Conservation (phyloP, 1,140 invertebrate species). For the Ylistrum balloti region DNA sequence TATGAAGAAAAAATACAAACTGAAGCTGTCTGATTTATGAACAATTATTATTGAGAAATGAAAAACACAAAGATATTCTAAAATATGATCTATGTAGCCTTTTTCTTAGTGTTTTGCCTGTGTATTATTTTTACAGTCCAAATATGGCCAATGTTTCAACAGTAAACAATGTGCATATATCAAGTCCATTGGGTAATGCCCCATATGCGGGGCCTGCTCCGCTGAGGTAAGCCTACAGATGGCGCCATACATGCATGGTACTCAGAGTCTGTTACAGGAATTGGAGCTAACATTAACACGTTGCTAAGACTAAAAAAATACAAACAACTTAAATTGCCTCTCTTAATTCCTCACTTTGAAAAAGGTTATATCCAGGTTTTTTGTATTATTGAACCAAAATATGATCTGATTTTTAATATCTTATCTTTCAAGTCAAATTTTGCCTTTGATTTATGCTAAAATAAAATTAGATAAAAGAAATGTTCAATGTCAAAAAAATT, state of each 20-base stretch:
- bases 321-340: background rate
- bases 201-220: conserved; percentile 58
- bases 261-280: background rate
- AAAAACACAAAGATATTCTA: background rate
- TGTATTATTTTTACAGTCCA: conserved; percentile 59
- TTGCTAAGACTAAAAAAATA: conserved; percentile 12
- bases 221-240: conserved; percentile 57
- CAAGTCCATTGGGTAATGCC: conserved; percentile 51
- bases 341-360: background rate
- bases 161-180: conserved; percentile 55
- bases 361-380: background rate
- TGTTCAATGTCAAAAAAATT: background rate
- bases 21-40: too few species aligned
- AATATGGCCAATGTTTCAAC: conserved; percentile 60
- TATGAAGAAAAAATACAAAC: too few species aligned
- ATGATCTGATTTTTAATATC: background rate
- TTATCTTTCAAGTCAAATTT: background rate
- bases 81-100: background rate
- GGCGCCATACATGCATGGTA: conserved; percentile 16
- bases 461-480: background rate
- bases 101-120: conserved; percentile 27
- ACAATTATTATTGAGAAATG: too few species aligned
- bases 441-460: background rate
- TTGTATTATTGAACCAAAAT: background rate
- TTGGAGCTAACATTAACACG: conserved; percentile 6